Evolutionary conservation across 2,888 invertebrate species (phyloP).

Genomic region (Gastrophysa polygoni): DNA sequence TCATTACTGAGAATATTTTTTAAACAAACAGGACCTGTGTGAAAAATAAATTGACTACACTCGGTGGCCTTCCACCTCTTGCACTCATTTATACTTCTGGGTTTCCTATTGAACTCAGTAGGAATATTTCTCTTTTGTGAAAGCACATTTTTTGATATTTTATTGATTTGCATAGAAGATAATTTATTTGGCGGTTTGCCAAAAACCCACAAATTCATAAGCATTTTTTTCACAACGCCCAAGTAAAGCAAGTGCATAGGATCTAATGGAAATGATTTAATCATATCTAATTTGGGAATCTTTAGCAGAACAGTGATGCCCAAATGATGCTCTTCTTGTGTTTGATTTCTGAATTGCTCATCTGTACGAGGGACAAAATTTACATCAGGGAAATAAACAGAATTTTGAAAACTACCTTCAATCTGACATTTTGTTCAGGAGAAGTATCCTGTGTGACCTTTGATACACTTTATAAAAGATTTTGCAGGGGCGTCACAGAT

Average conservation of each 20-base stretch:
- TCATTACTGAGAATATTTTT: not conserved
- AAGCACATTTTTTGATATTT: not conserved
- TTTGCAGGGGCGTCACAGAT: conserved; percentile 36
- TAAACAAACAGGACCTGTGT: not conserved
- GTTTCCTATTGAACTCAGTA: conserved; percentile 3
- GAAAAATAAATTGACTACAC: not conserved
- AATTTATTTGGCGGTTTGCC: conserved; percentile 17
- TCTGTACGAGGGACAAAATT: conserved; percentile 18
- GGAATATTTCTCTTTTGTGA: conserved; percentile 3
- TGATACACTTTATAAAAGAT: too few species aligned
- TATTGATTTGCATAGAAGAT: not conserved
- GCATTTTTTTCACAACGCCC: too few species aligned
- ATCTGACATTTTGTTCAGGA: conserved; percentile 1
- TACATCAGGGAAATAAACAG: conserved; percentile 24
- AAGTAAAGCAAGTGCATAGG: conserved; percentile 18
- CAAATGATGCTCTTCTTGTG: conserved; percentile 1
- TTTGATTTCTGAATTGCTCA: not conserved
- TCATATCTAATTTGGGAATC: conserved; percentile 9
- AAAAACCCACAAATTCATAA: conserved; percentile 32
- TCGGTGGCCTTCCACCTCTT: not conserved
- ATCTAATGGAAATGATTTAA: conserved; percentile 13
- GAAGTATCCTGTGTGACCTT: not conserved
- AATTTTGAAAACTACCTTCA: conserved; percentile 13
- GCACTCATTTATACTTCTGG: not conserved
- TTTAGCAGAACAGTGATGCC: conserved; percentile 6